Evolutionary conservation across 2,888 invertebrate genomes (phyloP).

Genomic region (Nasonia oneida): DNA sequence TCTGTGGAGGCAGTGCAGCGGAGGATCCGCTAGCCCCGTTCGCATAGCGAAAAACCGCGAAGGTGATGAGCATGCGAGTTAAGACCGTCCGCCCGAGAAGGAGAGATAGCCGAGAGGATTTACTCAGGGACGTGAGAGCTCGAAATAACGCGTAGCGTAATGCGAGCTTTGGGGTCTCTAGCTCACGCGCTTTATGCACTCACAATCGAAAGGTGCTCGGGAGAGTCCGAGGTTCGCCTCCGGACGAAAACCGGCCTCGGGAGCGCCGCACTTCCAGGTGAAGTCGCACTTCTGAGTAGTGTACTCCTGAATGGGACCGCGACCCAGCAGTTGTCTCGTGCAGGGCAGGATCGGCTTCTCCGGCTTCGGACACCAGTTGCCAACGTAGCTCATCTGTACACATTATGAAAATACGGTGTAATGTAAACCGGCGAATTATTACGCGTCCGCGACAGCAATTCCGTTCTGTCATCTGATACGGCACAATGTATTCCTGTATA

Average conservation of each 20-base stretch:
- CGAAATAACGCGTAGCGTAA: background rate
- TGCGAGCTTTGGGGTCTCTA: background rate
- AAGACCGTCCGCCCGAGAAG: background rate
- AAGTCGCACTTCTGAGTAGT: slow-evolving; percentile 89
- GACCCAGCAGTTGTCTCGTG: slow-evolving; percentile 73
- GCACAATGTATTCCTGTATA: too few relatives aligned
- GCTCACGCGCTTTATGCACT: background rate
- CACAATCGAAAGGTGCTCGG: slow-evolving; percentile 58
- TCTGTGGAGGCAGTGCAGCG: slow-evolving; percentile 22
- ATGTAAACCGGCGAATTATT: slow-evolving; percentile 25
- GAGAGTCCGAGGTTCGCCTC: slow-evolving; percentile 62
- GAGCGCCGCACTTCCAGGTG: slow-evolving; percentile 74
- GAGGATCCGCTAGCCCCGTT: slow-evolving; percentile 55
- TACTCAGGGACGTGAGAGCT: slow-evolving; percentile 1
- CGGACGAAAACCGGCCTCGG: slow-evolving; percentile 54
- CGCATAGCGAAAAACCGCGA: slow-evolving; percentile 44
- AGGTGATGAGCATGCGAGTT: slow-evolving; percentile 5
- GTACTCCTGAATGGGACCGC: slow-evolving; percentile 86
- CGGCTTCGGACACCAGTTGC: slow-evolving; percentile 73
- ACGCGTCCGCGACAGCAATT: background rate
- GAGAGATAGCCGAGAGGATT: background rate
- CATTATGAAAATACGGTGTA: background rate
- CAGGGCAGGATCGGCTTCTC: slow-evolving; percentile 69
- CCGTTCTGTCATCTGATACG: background rate
- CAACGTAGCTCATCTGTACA: slow-evolving; percentile 73